These are phyloP conservation scores for Limnephilus auricula DNA, from an alignment of 2,888 invertebrate genomes.

Conservation along the genomic window DNA sequence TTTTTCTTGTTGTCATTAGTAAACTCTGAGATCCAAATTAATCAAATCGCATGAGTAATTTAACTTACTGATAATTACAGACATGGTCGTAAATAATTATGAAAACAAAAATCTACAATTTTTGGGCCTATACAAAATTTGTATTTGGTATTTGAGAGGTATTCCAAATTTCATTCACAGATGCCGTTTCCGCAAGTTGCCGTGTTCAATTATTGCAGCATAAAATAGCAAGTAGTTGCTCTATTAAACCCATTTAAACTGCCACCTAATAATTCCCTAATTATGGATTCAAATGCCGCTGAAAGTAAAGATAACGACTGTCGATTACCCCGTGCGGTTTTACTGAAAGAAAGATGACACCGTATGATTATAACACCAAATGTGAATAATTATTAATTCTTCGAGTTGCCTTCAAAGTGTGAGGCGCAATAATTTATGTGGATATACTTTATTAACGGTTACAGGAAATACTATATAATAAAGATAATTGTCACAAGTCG, in stretches of 20 bases:
- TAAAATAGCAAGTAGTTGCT: background rate
- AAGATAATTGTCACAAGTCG: too few species aligned
- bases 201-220: background rate
- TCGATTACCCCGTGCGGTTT: constrained; percentile 16
- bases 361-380: background rate
- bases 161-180: background rate
- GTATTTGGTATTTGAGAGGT: background rate
- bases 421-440: background rate
- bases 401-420: background rate
- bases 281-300: background rate
- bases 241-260: background rate
- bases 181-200: too few species aligned
- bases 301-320: background rate
- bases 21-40: background rate
- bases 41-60: background rate
- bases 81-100: background rate
- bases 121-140: background rate
- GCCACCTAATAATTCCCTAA: background rate
- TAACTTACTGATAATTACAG: too few species aligned
- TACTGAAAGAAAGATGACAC: background rate
- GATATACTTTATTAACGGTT: too few species aligned
- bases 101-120: background rate
- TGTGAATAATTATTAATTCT: background rate
- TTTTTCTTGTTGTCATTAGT: background rate
- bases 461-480: too few species aligned